Conservation (phyloP, 2,113 vertebrate genomes). For the Oncorhynchus gorbuscha region DNA sequence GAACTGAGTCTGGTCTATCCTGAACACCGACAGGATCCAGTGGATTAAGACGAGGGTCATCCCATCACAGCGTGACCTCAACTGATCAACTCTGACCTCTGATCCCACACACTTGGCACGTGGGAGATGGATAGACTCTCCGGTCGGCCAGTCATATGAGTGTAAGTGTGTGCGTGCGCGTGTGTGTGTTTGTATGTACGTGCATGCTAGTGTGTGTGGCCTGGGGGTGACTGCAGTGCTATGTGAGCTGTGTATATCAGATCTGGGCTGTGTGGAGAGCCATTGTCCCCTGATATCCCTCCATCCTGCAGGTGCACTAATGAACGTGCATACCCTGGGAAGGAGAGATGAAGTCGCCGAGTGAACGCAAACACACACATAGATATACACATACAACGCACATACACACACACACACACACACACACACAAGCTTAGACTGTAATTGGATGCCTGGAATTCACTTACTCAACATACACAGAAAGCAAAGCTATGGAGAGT, state of each 20-base stretch:
- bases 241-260: slow-evolving; percentile 4
- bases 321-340: slow-evolving; percentile 23
- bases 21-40: slow-evolving; percentile 42
- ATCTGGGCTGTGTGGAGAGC: slow-evolving; percentile 23
- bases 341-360: neutral
- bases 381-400: neutral
- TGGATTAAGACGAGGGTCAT: slow-evolving; percentile 41
- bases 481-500: neutral
- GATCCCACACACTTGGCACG: slow-evolving; percentile 28
- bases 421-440: neutral
- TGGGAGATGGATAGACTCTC: slow-evolving; percentile 12
- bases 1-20: neutral
- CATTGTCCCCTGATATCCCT: slow-evolving; percentile 49
- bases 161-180: neutral
- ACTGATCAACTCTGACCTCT: slow-evolving; percentile 43
- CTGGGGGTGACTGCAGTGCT: slow-evolving; percentile 11
- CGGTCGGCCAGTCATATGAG: neutral
- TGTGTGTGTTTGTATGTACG: neutral
- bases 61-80: slow-evolving; percentile 24
- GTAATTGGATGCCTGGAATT: too few species aligned
- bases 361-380: neutral
- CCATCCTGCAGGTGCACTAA: slow-evolving; percentile 55
- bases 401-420: neutral
- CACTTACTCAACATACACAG: too few species aligned
- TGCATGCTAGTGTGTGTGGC: slow-evolving; percentile 4